Percentiles rank a stretch among this genome's conserved stretches.
These are phyloP conservation scores for Raillietiella orientalis DNA, from an alignment of 2,888 invertebrate genomes.

Conservation along the genomic window DNA sequence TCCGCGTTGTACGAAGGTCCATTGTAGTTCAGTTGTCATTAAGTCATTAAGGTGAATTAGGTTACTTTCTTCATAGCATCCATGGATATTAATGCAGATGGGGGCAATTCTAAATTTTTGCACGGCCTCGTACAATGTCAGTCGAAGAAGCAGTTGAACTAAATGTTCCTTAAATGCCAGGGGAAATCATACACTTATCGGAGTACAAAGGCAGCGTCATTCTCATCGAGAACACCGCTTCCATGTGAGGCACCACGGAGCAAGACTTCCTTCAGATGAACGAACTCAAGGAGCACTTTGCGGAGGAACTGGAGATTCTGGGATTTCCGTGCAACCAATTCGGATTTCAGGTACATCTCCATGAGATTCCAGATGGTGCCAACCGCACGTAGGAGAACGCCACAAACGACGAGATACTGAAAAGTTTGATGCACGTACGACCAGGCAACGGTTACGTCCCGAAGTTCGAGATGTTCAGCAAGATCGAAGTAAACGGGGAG, in stretches of 20 bases:
- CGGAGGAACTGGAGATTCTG: slow-evolving; percentile 11
- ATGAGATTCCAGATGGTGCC: no score
- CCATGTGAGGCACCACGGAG: slow-evolving; percentile 13
- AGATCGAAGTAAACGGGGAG: slow-evolving; percentile 13
- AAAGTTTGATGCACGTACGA: slow-evolving; percentile 11
- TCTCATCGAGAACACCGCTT: slow-evolving; percentile 12
- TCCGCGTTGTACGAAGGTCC: no score
- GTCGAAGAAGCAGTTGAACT: no score
- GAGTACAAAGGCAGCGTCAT: slow-evolving; percentile 13
- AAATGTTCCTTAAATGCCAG: no score
- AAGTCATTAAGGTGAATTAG: no score
- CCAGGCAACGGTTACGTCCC: slow-evolving; percentile 13
- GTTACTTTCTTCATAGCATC: no score
- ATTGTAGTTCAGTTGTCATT: no score
- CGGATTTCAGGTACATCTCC: slow-evolving; percentile 12
- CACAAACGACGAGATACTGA: slow-evolving; percentile 12
- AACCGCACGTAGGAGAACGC: slow-evolving; percentile 11
- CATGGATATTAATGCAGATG: no score
- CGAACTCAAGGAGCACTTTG: slow-evolving; percentile 11
- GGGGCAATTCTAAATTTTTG: no score
- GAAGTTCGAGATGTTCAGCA: slow-evolving; percentile 11
- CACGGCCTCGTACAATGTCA: no score
- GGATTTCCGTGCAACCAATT: slow-evolving; percentile 14
- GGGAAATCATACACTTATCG: no score
- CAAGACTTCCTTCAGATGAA: slow-evolving; percentile 14